Evolutionary conservation across 2,113 vertebrate genomes (phyloP), one percentile per base, ranked within the genome.

Genomic region (Capreolus pygargus): DNA sequence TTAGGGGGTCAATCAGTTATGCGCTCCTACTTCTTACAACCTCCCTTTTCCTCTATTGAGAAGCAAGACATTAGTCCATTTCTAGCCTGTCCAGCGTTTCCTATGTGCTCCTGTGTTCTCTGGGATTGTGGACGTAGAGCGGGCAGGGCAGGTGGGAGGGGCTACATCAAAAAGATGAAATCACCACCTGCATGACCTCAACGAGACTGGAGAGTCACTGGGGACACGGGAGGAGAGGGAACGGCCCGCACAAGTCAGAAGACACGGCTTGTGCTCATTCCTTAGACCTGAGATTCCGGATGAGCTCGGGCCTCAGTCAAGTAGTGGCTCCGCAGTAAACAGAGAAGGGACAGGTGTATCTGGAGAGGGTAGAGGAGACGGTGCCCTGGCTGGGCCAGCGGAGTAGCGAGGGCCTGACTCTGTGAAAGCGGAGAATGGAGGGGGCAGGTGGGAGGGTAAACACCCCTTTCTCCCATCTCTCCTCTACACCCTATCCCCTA

Each of bases 401-500:
- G 55, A 79, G 27, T 15, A 43, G 55, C 14, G 1, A 91, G 78
- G 83, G 79, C 7, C 60, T 36, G n/a, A 43, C 54, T 91, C 94
- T 17, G 11, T 17, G 19, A 64, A 74, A 83, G 64, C 39, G 1
- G 28, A 36, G 83, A 45, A 39, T 10, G 61, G 16, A 78, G 58
- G 16, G 30, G 28, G 28, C 17, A 54, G 23, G 27, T 0, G 3
- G 60, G 45, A 81, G 87, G 21, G 19, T 43, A 47, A 57, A 57
- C 45, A 74, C 89, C 89, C 85, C 57, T 82, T 45, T n/a, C 28
- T 45, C 91, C 91, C 78, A 45, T n/a, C 89, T 61, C 74, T 61
- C 74, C 67, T 67, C 74, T 82, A 13, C 21, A 45, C 93, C 58
- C 79, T 91, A 95, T 94, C 97, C 95, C 97, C 95, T 93, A 97